Evolutionary conservation across 2,113 vertebrate genomes (phyloP).

Genomic region (Hipposideros armiger): DNA sequence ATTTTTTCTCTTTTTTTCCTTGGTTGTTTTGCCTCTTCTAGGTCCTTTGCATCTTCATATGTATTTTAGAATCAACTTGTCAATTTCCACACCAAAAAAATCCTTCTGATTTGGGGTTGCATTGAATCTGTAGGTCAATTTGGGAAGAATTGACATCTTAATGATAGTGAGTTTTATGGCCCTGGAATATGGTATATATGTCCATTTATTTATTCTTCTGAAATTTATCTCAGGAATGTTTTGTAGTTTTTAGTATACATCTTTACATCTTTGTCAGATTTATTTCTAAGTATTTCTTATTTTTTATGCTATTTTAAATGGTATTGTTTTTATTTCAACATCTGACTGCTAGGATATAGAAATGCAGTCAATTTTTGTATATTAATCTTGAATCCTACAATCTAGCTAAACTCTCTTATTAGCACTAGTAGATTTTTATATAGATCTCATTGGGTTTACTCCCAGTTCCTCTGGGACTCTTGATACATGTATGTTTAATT

Average conservation of each 20-base stretch:
- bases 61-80: background rate
- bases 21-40: background rate
- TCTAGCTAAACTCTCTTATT: background rate
- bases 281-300: background rate
- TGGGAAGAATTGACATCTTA: background rate
- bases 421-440: background rate
- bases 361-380: background rate
- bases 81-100: background rate
- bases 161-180: background rate
- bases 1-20: background rate
- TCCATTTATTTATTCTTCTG: background rate
- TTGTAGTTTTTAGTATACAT: background rate
- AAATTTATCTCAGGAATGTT: background rate
- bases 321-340: background rate
- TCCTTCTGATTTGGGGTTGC: background rate
- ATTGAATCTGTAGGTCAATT: background rate
- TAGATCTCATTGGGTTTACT: background rate
- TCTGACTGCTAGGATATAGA: background rate
- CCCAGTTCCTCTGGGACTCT: background rate
- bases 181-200: background rate
- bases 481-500: background rate
- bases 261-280: background rate
- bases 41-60: background rate
- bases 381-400: background rate
- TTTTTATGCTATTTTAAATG: background rate